Evolutionary conservation across 2,113 vertebrate genomes (phyloP), one percentile per base, ranked within the genome.

Genomic region (Thoracochromis brauschi): DNA sequence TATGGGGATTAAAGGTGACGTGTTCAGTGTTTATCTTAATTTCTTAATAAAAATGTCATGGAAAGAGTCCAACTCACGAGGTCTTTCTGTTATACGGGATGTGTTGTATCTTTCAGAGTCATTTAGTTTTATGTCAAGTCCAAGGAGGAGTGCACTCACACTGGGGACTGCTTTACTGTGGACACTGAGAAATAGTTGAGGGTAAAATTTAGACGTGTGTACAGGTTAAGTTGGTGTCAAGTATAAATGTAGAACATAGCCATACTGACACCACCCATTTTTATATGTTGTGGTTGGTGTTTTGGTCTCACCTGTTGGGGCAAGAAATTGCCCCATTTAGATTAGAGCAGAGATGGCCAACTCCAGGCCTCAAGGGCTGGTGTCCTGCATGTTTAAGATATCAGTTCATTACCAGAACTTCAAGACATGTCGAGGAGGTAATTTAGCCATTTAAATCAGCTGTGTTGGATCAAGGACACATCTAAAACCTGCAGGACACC

Each of bases 381-480:
- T 31, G 57, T 31, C 26, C 57, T 60, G 26, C 5, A 4, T 17
- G 14, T 60, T 60, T 60, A 0, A 31, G 8, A 3, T 31, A 9
- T 17, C 57, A 58, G 57, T 31, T 58, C 26, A 17, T 58, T 58
- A 17, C 57, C 8, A 58, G 57, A 58, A 31, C 57, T 58, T 31
- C 57, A 58, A 58, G 26, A 31, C 14, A 31, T 58, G 57, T 58
- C 17, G 57, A 58, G 1, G 14, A 58, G 57, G 57, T 58, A 9
- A 58, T 58, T 58, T 58, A 0, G 26, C 57, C 14, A 31, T 58
- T 0, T 24, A 24, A 24, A 24, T 24, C 21, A 24, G 21, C 21
- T 24, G 21, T 24, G 21, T 24, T 24, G 21, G 21, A 24, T 24
- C 14, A 17, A 2, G 26, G 0, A 0, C 55, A 0, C 5, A 4